These are phyloP conservation scores for Siniperca knerii DNA, from an alignment of 2,113 vertebrate species.

Conservation along the genomic window DNA sequence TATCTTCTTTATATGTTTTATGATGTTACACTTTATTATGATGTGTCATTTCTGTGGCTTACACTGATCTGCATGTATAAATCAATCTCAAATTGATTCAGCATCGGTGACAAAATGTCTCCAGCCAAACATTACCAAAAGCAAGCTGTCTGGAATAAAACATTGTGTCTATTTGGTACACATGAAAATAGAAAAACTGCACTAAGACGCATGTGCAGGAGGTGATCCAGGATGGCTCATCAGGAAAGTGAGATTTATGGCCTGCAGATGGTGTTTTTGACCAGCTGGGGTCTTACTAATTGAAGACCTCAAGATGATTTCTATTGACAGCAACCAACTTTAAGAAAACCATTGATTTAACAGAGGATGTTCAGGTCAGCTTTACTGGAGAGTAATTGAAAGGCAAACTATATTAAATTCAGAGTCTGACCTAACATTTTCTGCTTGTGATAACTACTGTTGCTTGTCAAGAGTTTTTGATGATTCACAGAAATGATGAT, in stretches of 20 bases:
- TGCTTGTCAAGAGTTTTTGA: slow-evolving; percentile 27
- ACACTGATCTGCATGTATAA: slow-evolving; percentile 64
- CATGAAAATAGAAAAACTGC: background rate
- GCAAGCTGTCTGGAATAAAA: slow-evolving; percentile 24
- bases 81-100: slow-evolving; percentile 34
- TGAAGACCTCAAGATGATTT: background rate
- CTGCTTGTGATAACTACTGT: slow-evolving; percentile 19
- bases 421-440: slow-evolving; percentile 16
- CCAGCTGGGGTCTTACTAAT: background rate
- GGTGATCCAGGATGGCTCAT: background rate
- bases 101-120: slow-evolving; percentile 15
- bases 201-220: slow-evolving; percentile 8
- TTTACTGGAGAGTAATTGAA: slow-evolving; percentile 24
- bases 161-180: background rate
- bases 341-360: background rate
- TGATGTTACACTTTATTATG: slow-evolving; percentile 25
- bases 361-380: slow-evolving; percentile 6
- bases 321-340: background rate
- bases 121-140: slow-evolving; percentile 21
- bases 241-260: background rate
- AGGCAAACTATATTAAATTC: slow-evolving; percentile 2
- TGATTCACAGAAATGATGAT: slow-evolving; percentile 6
- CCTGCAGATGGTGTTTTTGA: slow-evolving; percentile 61
- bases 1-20: slow-evolving; percentile 42
- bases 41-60: slow-evolving; percentile 49